Evolutionary conservation across 2,888 invertebrate genomes (phyloP), one percentile per base, ranked within the genome.

Genomic region (Crocallis elinguaria): DNA sequence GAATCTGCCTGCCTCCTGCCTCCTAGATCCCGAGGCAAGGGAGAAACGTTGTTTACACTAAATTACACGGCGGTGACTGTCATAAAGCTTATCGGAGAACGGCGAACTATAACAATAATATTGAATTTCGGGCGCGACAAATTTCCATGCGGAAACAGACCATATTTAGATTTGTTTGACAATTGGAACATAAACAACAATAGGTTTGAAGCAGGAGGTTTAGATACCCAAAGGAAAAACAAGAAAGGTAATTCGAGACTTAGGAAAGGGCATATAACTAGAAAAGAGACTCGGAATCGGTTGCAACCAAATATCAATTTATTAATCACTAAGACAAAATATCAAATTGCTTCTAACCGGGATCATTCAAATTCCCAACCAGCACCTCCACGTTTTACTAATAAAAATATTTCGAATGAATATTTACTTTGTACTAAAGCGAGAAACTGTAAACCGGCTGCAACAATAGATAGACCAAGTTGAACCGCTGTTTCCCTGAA

Each of bases 31-130:
- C 45, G 27, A 43, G 53, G 27, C 71, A 57, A 59, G 60, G 65
- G 72, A 66, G 64, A 65, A 60, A 25, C 53, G 63, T 67, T 80
- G 75, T 79, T 77, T 76, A 73, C 73, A 72, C 67, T 68, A 71
- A 79, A 77, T 79, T 77, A 79, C 75, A 60, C 55, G 57, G 57
- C 66, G 66, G 72, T 54, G 50, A 59, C 59, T 60, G 56, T 48
- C 57, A 56, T 54, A 58, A 54, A 50, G 64, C 56, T 64, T 64
- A 62, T 62, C 54, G 49, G 37, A 49, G 37, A 44, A 59, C 49
- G 29, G 35, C 33, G 51, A 58, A 43, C 46, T 49, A 51, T 42
- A 50, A 41, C 46, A 42, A 53, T 45, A 50, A 51, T 54, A 57
- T 54, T 57, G 53, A 54, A 58, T 58, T 58, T 48, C 36, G 52